Evolutionary conservation across 1,140 invertebrate genomes (phyloP), one percentile per base, ranked within the genome.

Genomic region (Melipona quadrifasciata): DNA sequence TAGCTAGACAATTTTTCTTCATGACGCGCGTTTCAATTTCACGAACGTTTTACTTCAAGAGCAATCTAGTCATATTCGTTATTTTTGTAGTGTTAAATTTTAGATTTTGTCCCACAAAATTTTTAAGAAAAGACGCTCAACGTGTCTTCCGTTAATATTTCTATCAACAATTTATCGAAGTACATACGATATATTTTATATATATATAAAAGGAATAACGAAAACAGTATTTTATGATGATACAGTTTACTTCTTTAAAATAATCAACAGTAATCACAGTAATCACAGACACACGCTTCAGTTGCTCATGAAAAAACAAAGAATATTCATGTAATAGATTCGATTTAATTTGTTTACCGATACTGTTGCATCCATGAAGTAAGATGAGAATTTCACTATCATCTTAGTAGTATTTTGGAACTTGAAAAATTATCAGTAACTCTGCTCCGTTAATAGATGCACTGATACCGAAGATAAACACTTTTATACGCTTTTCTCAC

Each of bases 11-110:
- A 65, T 81, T 82, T 70, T 47, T 70, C 73, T n/a, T 24, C 12
- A 17, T n/a, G n/a, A 51, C 21, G 34, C 80, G 31, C 17, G n/a
- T 82, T 76, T 82, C 80, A 67, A 76, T 82, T 76, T 82, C 72
- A 76, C 72, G 47, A 67, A 3, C 80, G 34, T n/a, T 76, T 64
- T 73, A 8, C 57, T 51, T 27, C 31, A 24, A 31, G 0, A 27
- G 19, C 34, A 47, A 68, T 68, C 5, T 11, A 16, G 24, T 6
- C 47, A 4, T 31, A 27, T 58, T 58, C 80, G 21, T 51, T 80
- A 39, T 58, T 80, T 68, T 51, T 55, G 17, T n/a, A 53, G 31
- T 39, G 47, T 4, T 19, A 31, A 55, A 34, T 68, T 24, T 65
- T 12, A 5, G 19, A 53, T 39, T 27, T 57, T 24, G 53, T 65